Conservation (phyloP, 2,888 invertebrate species). For the Atethmia centrago region DNA sequence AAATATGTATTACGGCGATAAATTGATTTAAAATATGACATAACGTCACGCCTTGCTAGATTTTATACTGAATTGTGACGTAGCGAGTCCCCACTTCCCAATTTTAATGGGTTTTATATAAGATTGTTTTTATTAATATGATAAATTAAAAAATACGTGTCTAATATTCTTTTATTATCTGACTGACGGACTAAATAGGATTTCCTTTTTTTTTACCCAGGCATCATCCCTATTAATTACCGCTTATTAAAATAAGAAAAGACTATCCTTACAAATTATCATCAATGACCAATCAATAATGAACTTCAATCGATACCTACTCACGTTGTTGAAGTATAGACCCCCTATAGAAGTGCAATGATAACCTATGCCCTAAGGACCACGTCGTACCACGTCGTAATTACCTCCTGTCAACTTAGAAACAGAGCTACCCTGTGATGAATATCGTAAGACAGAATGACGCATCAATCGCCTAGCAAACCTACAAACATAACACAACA, state of each 20-base stretch:
- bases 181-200: no score
- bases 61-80: no score
- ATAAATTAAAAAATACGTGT: no score
- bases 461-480: constrained; percentile 1
- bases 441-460: constrained; percentile 20
- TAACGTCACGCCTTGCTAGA: no score
- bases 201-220: no score
- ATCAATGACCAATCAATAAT: constrained; percentile 1
- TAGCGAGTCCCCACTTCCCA: no score
- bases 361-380: constrained; percentile 43
- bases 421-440: constrained; percentile 8
- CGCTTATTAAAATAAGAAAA: not conserved
- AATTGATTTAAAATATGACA: no score
- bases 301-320: constrained; percentile 17
- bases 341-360: constrained; percentile 45
- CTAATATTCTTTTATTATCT: no score
- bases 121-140: no score
- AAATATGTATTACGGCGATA: no score
- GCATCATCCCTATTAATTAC: no score
- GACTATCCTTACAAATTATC: not conserved
- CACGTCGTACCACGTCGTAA: constrained; percentile 12
- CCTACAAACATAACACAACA: not conserved
- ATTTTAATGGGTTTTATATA: no score
- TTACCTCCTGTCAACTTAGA: constrained; percentile 7
- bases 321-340: constrained; percentile 44